Evolutionary conservation across 2,797 vertebrate genomes (phyloP).

Genomic region (Siniperca obscura): DNA sequence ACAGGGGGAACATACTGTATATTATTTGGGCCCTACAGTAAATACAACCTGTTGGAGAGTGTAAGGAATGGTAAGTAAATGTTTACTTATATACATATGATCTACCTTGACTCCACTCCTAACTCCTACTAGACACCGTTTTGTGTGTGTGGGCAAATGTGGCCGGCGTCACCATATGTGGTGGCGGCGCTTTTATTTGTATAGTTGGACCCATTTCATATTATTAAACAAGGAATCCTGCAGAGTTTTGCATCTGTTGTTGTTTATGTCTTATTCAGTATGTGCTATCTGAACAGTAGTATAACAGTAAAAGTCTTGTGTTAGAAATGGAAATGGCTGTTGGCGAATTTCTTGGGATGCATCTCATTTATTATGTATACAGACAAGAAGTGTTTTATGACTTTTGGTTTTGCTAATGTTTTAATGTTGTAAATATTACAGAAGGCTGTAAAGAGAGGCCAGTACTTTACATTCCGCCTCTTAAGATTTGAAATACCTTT

Average conservation of each 20-base stretch:
- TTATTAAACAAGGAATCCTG: conserved; percentile 53
- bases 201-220: conserved; percentile 32
- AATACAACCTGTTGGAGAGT: neutral
- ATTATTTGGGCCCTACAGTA: conserved; percentile 17
- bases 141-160: conserved; percentile 17
- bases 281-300: conserved; percentile 10
- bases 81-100: conserved; percentile 11
- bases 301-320: neutral
- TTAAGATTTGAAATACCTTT: conserved; percentile 7
- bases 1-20: neutral
- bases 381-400: conserved; percentile 35
- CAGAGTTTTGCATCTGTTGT: conserved; percentile 65
- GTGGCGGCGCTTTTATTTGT: conserved; percentile 28
- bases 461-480: conserved; percentile 15
- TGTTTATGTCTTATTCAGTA: conserved; percentile 37
- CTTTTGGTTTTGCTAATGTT: conserved; percentile 35
- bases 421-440: conserved; percentile 51
- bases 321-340: conserved; percentile 29
- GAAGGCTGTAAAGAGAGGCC: conserved; percentile 4
- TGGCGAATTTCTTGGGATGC: conserved; percentile 2
- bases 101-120: neutral
- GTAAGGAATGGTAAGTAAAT: conserved; percentile 4
- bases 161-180: conserved; percentile 48
- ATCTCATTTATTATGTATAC: conserved; percentile 42
- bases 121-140: neutral